Evolutionary conservation across 2,888 invertebrate genomes (phyloP), one percentile per base, ranked within the genome.

Genomic region (Macrophya alboannulata): DNA sequence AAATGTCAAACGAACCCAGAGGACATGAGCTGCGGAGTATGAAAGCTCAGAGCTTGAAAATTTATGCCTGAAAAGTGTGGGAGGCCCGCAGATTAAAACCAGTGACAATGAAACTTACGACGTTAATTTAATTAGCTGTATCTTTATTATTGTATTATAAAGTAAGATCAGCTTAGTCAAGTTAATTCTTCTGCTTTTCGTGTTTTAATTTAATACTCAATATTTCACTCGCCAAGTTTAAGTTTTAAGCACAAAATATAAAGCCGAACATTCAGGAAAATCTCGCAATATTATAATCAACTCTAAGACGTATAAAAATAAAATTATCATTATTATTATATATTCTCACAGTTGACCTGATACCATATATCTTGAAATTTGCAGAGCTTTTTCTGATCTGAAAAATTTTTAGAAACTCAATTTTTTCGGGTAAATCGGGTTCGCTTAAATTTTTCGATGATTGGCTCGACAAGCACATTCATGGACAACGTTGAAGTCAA

Each of bases 131-230:
- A 68, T 68, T 37, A 68, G 17, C 25, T 37, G 68, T 37, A 68
- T 37, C 68, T 68, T 68, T 15, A 37, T 68, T 68, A 68, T 68
- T 68, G 31, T 68, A 37, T 68, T 68, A 68, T 37, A 37, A 68
- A 68, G 68, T 68, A 25, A 37, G 68, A 68, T 68, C 37, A 25
- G 62, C 62, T 62, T 62, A 62, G 62, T 37, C 37, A 8, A 68
- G 31, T 68, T 37, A 31, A 68, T 68, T 68, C 37, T 31, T 17
- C 15, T 37, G 37, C 68, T 17, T 37, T 68, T 68, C 68, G 37
- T 68, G 8, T 31, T 31, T 37, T 31, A 37, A 68, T 31, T 68
- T 37, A 37, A 68, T 68, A 68, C 25, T 68, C 31, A 68, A 37
- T 68, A 68, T 68, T 68, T 68, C 68, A 25, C 31, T 6, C 68